Conservation (phyloP, 2,797 vertebrate genomes). For the Sylvilagus floridanus region DNA sequence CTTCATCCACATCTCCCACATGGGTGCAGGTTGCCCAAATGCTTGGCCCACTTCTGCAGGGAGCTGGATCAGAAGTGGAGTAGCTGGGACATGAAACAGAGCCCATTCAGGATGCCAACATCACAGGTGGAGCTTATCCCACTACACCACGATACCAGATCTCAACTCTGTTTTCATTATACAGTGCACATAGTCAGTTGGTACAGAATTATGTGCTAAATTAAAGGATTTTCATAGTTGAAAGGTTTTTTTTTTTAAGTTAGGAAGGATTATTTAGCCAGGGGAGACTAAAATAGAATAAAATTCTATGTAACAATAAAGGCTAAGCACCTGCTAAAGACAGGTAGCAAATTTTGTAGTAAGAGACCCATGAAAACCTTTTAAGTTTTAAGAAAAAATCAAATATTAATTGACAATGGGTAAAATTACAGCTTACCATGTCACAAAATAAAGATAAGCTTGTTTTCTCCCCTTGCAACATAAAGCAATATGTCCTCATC, state of each 20-base stretch:
- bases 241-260: neutral
- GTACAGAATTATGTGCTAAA: neutral
- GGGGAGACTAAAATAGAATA: neutral
- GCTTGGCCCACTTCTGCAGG: too few species aligned
- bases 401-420: slow-evolving; percentile 31
- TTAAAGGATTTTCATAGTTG: slow-evolving; percentile 8
- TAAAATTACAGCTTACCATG: neutral
- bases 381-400: slow-evolving; percentile 8
- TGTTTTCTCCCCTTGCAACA: neutral
- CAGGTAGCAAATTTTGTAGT: neutral
- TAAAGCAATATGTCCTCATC: neutral
- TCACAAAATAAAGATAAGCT: slow-evolving; percentile 17
- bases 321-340: neutral
- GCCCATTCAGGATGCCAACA: too few species aligned
- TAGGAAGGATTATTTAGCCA: neutral
- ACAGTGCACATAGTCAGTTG: neutral
- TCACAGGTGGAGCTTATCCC: too few species aligned
- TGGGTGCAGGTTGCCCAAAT: too few species aligned
- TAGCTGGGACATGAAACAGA: too few species aligned
- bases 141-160: too few species aligned
- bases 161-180: neutral
- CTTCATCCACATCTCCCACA: too few species aligned
- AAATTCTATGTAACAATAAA: slow-evolving; percentile 12
- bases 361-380: neutral
- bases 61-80: too few species aligned